These are phyloP conservation scores for Cassiopea andromeda DNA, from an alignment of 30 jellyfish, hydroid and myxozoan species.

Conservation along the genomic window DNA sequence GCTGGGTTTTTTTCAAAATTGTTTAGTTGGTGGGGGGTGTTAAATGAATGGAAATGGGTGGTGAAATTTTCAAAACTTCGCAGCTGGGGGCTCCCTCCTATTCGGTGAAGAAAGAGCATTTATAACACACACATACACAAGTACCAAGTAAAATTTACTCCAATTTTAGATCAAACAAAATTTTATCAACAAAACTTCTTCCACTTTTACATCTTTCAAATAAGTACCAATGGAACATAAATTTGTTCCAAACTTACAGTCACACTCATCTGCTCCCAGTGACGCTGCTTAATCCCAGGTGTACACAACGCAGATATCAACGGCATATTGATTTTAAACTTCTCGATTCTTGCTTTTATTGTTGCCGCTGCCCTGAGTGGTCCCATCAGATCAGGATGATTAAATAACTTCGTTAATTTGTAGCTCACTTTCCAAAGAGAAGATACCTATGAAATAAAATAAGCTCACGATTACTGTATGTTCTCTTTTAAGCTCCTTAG, in stretches of 20 bases:
- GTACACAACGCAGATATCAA: slow-evolving; percentile 75
- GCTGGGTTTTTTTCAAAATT: too few species aligned
- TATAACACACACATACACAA: too few species aligned
- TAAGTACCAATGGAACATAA: background rate
- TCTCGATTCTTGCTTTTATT: slow-evolving; percentile 67
- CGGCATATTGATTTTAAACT: slow-evolving; percentile 78
- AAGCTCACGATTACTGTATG: too few species aligned
- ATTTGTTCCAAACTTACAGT: slow-evolving; percentile 26
- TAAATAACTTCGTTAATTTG: slow-evolving; percentile 68
- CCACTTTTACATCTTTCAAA: background rate
- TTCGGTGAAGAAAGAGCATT: too few species aligned
- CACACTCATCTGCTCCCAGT: slow-evolving; percentile 78
- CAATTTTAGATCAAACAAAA: too few species aligned
- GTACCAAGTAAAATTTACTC: too few species aligned
- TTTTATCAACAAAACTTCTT: too few species aligned
- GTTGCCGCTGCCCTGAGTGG: slow-evolving; percentile 83
- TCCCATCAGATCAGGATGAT: slow-evolving; percentile 84
- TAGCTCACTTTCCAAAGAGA: slow-evolving; percentile 75
- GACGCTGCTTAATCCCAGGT: slow-evolving; percentile 81
- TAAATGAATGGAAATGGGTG: too few species aligned
- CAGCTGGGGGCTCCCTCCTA: too few species aligned
- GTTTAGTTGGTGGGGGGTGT: too few species aligned
- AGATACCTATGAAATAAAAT: slow-evolving; percentile 28
- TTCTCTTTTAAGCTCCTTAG: too few species aligned
- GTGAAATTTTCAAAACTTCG: too few species aligned